Base-by-base conservation (phyloP, 2,113 vertebrate genomes). In the Upupa epops region DNA sequence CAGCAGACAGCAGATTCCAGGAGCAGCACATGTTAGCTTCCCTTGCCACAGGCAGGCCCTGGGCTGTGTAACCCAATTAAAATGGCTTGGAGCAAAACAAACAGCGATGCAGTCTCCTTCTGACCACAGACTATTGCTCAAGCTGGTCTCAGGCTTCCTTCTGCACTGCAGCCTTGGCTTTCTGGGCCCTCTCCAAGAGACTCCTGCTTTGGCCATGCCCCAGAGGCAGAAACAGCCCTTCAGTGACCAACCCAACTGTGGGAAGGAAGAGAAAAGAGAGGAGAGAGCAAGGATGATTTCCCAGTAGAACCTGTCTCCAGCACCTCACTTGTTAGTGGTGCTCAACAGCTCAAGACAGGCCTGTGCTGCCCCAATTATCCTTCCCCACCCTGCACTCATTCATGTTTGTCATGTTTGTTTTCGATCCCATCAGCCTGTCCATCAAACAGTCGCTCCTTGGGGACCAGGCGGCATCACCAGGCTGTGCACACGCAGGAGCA, bases 1-100 rank as follows among this genome's bases (percentile, higher is more conserved):
- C 28, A 54, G 26, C 49, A 71, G 63, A 7, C 1, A 2, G 82
- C 68, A 83, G 63, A 69, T 29, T n/a, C 72, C 3, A 2, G 80
- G 36, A 54, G 37, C 1, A 0, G 9, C 45, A 63, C 16, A 0
- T 34, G 40, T 25, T 60, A 56, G 32, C 69, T 66, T 18, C 45
- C 17, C 59, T 6, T 52, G 59, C 61, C n/a, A 22, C 60, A 54
- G 51, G 60, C 76, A 74, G 58, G 42, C 49, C 76, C 86, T 8
- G 61, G 72, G 71, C 78, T 90, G n/a, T 66, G 77, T 89, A 93
- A 91, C 81, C 88, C 71, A 72, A 83, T 88, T 91, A 80, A 78
- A 87, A 84, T 10, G 31, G 29, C 92, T 61, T 66, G 74, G 80
- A 84, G 24, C 7, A 12, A 25, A 86, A 52, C 36, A 7, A 15